Base-by-base conservation (phyloP, 2,888 invertebrate species). In the Amorpha juglandis region DNA sequence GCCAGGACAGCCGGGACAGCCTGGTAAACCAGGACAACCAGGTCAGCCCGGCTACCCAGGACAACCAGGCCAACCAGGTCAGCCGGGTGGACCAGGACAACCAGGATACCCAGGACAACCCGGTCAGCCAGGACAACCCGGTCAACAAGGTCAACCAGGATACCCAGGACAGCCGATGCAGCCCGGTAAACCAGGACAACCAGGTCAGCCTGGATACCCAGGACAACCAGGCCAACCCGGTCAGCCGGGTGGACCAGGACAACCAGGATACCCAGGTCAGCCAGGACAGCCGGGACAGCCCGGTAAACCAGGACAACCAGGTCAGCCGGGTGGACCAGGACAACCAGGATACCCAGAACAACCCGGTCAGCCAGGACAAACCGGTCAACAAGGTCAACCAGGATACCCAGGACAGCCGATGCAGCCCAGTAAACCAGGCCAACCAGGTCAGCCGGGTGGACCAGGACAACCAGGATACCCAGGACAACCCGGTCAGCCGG, bases 401-500 rank as follows among this genome's bases (percentile, higher is more conserved):
- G 71, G 68, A 21, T 42, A 63, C 6, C 68, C 72, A 50, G 69
- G 69, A n/a, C 62, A 66, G 1, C 66, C 71, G 48, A 69, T 71
- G 2, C 21, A 63, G 11, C 67, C 71, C 27, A 68, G 68, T 12
- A 6, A 84, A 71, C 67, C 74, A 70, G 65, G 73, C 1, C 70
- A 74, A 48, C 79, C 81, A 62, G 84, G 83, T 50, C 79, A 76
- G 47, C 92, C 90, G 65, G 74, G 71, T 11, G 62, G 64, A 6
- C 82, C 80, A 55, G 74, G 78, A 55, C 68, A 69, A 53, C 81
- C 82, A 63, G 72, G 71, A 2, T 9, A 69, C 3, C 74, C 76
- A 1, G 81, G 76, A 7, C 51, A 66, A 21, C 95, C 95, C 0
- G 93, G 91, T 55, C 88, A 81, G 16, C 94, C 94, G n/a, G 89